These are phyloP conservation scores for Mesitornis unicolor DNA, from an alignment of 2,113 vertebrate genomes.

Conservation along the genomic window DNA sequence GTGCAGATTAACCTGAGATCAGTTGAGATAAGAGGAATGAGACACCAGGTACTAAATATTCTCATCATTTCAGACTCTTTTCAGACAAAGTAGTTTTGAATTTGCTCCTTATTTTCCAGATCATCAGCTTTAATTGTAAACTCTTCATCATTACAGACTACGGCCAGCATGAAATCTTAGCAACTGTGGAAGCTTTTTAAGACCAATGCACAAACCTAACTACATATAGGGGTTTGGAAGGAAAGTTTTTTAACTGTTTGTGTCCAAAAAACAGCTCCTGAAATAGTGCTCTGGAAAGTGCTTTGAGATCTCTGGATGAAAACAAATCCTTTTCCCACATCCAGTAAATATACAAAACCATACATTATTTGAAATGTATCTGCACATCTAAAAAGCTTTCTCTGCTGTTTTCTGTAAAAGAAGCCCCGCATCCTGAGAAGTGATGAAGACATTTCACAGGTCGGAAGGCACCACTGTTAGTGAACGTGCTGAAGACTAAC, in stretches of 20 bases:
- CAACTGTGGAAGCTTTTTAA: neutral
- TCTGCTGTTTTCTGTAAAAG: neutral
- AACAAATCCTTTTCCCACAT: neutral
- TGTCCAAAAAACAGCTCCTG: neutral
- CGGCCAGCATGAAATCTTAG: neutral
- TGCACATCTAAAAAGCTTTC: neutral
- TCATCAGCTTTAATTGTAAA: constrained; percentile 44
- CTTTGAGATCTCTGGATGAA: neutral
- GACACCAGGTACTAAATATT: neutral
- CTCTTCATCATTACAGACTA: constrained; percentile 4
- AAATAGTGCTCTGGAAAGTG: neutral
- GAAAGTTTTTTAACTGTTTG: neutral
- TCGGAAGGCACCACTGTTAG: neutral
- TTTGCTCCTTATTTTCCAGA: constrained; percentile 22
- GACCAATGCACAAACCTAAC: neutral
- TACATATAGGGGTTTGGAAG: neutral
- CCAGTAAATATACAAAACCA: neutral
- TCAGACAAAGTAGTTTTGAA: constrained; percentile 5
- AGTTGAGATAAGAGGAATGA: neutral
- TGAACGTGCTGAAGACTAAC: neutral
- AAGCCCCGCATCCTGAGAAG: neutral
- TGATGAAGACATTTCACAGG: neutral
- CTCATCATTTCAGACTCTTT: neutral
- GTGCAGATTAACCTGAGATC: neutral
- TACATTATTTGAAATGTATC: neutral